A percentile compares a stretch with the other conserved stretches of the same genome.
phyloP scores from a whole-genome alignment of 2,888 invertebrate genomes.

The Aphrophora alni region DNA sequence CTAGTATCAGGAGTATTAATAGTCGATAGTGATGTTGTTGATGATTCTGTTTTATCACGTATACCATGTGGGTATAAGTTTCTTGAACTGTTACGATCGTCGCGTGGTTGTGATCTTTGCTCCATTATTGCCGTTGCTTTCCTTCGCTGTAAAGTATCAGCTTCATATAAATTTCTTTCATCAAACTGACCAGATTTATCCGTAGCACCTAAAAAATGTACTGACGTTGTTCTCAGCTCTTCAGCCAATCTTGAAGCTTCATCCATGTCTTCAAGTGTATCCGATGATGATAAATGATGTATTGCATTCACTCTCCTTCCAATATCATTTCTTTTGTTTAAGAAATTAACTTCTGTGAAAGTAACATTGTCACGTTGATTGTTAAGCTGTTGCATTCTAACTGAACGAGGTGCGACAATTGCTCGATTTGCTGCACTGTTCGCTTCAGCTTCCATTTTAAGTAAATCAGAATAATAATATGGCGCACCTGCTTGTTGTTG shows the following conservation, averaged over 20 bases:
- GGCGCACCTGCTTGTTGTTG: slow-evolving; percentile 75
- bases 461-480: slow-evolving; percentile 85
- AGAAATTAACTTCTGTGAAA: slow-evolving; percentile 40
- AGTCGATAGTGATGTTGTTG: slow-evolving; percentile 38
- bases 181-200: slow-evolving; percentile 62
- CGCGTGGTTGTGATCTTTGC: slow-evolving; percentile 54
- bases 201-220: slow-evolving; percentile 54
- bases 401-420: slow-evolving; percentile 35
- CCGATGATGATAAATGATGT: slow-evolving; percentile 64
- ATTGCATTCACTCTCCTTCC: slow-evolving; percentile 77
- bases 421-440: slow-evolving; percentile 11
- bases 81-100: slow-evolving; percentile 50
- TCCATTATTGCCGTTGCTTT: slow-evolving; percentile 35
- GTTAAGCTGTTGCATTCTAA: slow-evolving; percentile 61
- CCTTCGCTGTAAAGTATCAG: slow-evolving; percentile 64
- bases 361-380: slow-evolving; percentile 70
- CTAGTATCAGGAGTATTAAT: slow-evolving; percentile 18
- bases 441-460: slow-evolving; percentile 50
- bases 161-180: slow-evolving; percentile 75
- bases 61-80: slow-evolving; percentile 58
- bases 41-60: slow-evolving; percentile 54
- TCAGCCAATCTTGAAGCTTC: slow-evolving; percentile 56
- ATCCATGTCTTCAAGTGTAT: slow-evolving; percentile 51
- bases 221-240: slow-evolving; percentile 55
- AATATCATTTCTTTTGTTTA: slow-evolving; percentile 63